Conservation (phyloP, 2,113 vertebrate species). For the Meriones unguiculatus region DNA sequence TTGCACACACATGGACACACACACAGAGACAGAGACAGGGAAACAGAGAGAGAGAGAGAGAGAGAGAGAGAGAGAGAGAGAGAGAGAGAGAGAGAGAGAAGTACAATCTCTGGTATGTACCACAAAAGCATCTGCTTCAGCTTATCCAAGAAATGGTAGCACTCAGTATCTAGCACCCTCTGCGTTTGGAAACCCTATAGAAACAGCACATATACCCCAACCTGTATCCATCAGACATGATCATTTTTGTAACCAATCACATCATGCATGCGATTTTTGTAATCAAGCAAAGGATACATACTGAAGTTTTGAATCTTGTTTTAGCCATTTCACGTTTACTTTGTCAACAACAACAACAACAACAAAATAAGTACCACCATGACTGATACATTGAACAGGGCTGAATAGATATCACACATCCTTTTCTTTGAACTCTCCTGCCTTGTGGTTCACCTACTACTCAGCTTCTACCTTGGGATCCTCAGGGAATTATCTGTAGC, state of each 20-base stretch:
- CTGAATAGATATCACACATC: background rate
- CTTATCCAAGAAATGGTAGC: background rate
- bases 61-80: background rate
- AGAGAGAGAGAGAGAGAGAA: background rate
- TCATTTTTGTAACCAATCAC: too few relatives aligned
- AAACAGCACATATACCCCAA: background rate
- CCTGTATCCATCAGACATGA: background rate
- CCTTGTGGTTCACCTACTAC: background rate
- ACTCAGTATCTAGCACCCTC: background rate
- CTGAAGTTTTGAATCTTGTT: background rate
- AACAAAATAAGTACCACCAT: background rate
- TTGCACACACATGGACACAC: too few relatives aligned
- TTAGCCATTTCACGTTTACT: background rate
- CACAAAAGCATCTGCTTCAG: background rate
- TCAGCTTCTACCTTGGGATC: background rate
- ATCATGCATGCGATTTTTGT: background rate
- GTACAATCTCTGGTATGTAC: background rate
- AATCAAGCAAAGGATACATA: background rate
- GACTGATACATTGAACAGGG: background rate
- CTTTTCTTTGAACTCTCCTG: background rate
- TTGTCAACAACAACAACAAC: background rate
- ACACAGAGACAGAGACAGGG: background rate
- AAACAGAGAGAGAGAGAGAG: background rate
- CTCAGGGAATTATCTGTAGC: background rate
- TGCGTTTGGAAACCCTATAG: background rate